phyloP scores from a whole-genome alignment of 2,888 invertebrate species.

The Melanostoma scalare region DNA sequence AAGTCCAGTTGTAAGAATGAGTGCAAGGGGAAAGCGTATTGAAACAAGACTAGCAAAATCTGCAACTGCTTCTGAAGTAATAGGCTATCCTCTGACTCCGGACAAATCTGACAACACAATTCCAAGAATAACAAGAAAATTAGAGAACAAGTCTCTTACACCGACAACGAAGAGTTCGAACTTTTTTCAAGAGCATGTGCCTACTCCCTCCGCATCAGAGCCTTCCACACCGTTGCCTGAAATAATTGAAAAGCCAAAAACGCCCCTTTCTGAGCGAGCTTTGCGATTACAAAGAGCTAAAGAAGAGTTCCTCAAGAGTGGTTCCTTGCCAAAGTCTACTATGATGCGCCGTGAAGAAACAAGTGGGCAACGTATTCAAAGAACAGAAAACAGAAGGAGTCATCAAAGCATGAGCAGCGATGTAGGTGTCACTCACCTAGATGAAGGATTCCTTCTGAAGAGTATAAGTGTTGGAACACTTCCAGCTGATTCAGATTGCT shows the following conservation, averaged over 20 bases:
- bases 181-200: slow-evolving; percentile 58
- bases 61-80: slow-evolving; percentile 72
- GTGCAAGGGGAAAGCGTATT: slow-evolving; percentile 76
- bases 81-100: slow-evolving; percentile 72
- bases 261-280: slow-evolving; percentile 82
- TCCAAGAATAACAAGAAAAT: slow-evolving; percentile 80
- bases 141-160: slow-evolving; percentile 78
- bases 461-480: slow-evolving; percentile 92
- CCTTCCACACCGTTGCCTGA: slow-evolving; percentile 75
- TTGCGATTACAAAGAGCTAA: slow-evolving; percentile 87
- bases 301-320: slow-evolving; percentile 86
- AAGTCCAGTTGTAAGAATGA: slow-evolving; percentile 74
- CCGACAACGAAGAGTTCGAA: slow-evolving; percentile 75
- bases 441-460: slow-evolving; percentile 85
- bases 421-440: slow-evolving; percentile 79
- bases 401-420: slow-evolving; percentile 87
- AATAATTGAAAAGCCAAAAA: slow-evolving; percentile 75
- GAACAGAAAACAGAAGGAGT: slow-evolving; percentile 81
- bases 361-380: slow-evolving; percentile 64
- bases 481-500: slow-evolving; percentile 77
- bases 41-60: slow-evolving; percentile 79
- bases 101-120: slow-evolving; percentile 79
- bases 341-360: slow-evolving; percentile 73
- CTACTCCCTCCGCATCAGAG: slow-evolving; percentile 72
- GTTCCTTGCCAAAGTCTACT: slow-evolving; percentile 66